These are phyloP conservation scores for Synanthedon andrenaeformis DNA, from an alignment of 2,888 invertebrate genomes.

Conservation along the genomic window DNA sequence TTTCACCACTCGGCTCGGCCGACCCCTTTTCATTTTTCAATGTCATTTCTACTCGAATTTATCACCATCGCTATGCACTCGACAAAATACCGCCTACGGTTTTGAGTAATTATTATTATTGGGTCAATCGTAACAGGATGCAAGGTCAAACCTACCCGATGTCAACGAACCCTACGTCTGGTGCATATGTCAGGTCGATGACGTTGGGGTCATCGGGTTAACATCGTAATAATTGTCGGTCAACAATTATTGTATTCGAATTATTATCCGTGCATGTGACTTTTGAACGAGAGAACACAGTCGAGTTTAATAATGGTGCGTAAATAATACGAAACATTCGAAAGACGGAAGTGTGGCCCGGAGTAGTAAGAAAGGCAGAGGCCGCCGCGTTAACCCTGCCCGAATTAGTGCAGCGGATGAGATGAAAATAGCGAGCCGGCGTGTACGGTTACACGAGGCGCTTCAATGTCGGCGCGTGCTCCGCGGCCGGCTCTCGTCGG, in stretches of 20 bases:
- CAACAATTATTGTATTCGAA: not conserved
- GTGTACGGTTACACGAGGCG: slow-evolving; percentile 66
- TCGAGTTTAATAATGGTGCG: slow-evolving; percentile 25
- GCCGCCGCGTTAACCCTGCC: slow-evolving; percentile 68
- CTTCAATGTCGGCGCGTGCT: slow-evolving; percentile 59
- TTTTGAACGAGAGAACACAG: too few species aligned
- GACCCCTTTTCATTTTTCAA: slow-evolving; percentile 28
- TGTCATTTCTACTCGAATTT: not conserved
- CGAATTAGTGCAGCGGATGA: slow-evolving; percentile 68
- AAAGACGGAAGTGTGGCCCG: slow-evolving; percentile 58
- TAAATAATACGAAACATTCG: slow-evolving; percentile 31
- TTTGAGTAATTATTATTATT: slow-evolving; percentile 28
- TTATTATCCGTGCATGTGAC: not conserved
- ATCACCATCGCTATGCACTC: not conserved
- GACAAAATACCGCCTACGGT: too few species aligned
- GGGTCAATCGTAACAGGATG: slow-evolving; percentile 49
- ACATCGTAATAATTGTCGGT: slow-evolving; percentile 13
- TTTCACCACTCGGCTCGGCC: slow-evolving; percentile 61
- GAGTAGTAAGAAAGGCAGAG: slow-evolving; percentile 48
- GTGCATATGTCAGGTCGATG: slow-evolving; percentile 62
- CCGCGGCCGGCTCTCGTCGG: slow-evolving; percentile 40
- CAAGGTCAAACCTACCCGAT: slow-evolving; percentile 60
- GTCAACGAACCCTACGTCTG: slow-evolving; percentile 64
- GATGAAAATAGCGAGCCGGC: slow-evolving; percentile 66
- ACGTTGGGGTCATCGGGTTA: slow-evolving; percentile 46